Base-by-base conservation (phyloP, 2,888 invertebrate species). In the Nemotelus pantherinus region DNA sequence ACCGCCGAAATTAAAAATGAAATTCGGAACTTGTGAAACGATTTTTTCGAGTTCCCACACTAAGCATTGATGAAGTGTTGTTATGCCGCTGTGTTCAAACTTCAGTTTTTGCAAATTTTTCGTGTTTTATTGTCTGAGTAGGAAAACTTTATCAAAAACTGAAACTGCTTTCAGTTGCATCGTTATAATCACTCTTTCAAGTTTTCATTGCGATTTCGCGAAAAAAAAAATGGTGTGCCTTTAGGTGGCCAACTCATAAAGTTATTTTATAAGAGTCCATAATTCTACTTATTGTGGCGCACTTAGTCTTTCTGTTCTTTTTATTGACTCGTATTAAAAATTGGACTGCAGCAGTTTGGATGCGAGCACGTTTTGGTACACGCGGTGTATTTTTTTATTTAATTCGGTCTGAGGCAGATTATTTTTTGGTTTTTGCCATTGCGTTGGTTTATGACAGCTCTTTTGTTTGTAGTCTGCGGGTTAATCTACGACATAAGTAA, bases 261-360 rank as follows among this genome's bases (percentile, higher is more conserved):
- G 63, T 74, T 60, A 74, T 74, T 74, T 74, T 74, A 74, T 74
- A 74, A 53, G 74, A 58, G 39, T 74, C 60, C 74, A 74, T 74
- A 74, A 74, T 60, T 74, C 48, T 7, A 63, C 48, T 63, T 74
- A 70, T 70, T 55, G 47, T 67, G 48, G 48, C 25, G 7, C 10
- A 25, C 47, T 48, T 48, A 25, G 25, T 57, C 48, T 60, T 48
- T 44, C 43, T 9, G 43, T 10, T 25, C 2, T 60, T 60, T 74
- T 74, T 48, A 58, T 72, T 48, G 63, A 44, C 9, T n/a, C 9
- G 43, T 41, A 10, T 71, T 60, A 57, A 60, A 74, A 74, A 72
- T 72, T 74, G 50, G 74, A 47, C 74, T 74, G 63, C 48, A 72
- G 57, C 58, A 7, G 39, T 72, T 48, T 55, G n/a, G 53, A 55